Conservation (phyloP, 2,888 invertebrate genomes). For the Aethes cnicana region DNA sequence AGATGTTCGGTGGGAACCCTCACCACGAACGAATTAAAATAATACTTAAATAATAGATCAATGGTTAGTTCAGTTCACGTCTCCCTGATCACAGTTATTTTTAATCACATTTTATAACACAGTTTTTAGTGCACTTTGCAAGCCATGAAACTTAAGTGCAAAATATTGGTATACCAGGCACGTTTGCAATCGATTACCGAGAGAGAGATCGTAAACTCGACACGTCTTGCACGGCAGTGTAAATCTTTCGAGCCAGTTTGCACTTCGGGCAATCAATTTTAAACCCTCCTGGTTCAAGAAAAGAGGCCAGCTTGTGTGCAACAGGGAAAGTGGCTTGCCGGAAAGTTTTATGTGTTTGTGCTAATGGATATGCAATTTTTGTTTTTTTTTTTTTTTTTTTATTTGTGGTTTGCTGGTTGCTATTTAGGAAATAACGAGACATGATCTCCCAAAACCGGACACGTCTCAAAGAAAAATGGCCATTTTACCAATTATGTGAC, state of each 20-base stretch:
- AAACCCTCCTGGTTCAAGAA: neutral
- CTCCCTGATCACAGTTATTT: neutral
- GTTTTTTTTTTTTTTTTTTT: neutral
- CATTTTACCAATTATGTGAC: too few relatives aligned
- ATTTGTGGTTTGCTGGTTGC: too few relatives aligned
- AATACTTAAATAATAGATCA: too few relatives aligned
- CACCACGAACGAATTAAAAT: too few relatives aligned
- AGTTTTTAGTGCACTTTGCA: conserved; percentile 4
- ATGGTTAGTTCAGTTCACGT: too few relatives aligned
- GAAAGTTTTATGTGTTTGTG: conserved; percentile 35
- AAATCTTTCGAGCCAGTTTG: conserved; percentile 28
- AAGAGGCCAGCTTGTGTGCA: neutral
- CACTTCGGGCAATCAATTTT: neutral
- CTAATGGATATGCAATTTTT: conserved; percentile 35
- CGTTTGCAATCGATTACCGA: conserved; percentile 56
- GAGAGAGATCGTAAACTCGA: conserved; percentile 56
- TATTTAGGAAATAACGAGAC: too few relatives aligned
- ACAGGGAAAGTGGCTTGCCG: conserved; percentile 8
- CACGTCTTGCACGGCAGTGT: conserved; percentile 50
- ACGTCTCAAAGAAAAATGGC: too few relatives aligned
- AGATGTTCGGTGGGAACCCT: too few relatives aligned
- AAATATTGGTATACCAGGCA: conserved; percentile 40
- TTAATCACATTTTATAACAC: too few relatives aligned
- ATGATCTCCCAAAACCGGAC: too few relatives aligned
- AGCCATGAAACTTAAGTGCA: conserved; percentile 27